Evolutionary conservation across 2,888 invertebrate species (phyloP).

Genomic region (Stratiomys singularior): DNA sequence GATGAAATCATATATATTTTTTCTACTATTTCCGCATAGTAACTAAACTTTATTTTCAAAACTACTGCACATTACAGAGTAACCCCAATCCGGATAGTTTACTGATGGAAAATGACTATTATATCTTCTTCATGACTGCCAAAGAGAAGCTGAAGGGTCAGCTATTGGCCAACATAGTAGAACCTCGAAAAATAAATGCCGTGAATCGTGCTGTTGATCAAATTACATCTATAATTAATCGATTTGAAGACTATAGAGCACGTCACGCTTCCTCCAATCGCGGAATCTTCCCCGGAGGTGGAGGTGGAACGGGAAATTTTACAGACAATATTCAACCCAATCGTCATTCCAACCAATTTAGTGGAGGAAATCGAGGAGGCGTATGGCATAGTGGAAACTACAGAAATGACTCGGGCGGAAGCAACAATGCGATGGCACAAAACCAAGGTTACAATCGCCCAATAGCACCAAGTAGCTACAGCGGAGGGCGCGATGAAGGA

Average conservation of each 20-base stretch:
- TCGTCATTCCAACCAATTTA: background rate
- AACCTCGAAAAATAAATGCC: constrained; percentile 38
- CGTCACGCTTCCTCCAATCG: background rate
- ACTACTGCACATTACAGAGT: constrained; percentile 43
- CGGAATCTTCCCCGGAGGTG: background rate
- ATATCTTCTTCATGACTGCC: constrained; percentile 50
- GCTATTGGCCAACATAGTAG: constrained; percentile 48
- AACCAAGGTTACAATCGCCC: constrained; percentile 1
- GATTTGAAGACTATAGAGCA: constrained; percentile 46
- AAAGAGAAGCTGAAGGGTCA: constrained; percentile 52
- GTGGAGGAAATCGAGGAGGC: constrained; percentile 36
- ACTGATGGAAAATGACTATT: constrained; percentile 50
- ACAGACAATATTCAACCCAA: background rate
- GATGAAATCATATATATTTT: too few relatives aligned
- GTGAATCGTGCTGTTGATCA: constrained; percentile 48
- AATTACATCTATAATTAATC: constrained; percentile 40
- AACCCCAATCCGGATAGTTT: constrained; percentile 50
- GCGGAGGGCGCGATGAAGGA: background rate
- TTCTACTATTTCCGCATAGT: too few relatives aligned
- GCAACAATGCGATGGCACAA: constrained; percentile 5
- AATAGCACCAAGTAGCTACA: background rate
- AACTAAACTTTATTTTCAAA: too few relatives aligned
- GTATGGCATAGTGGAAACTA: constrained; percentile 31
- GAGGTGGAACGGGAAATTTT: background rate
- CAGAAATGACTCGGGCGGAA: background rate